Percentiles rank a stretch among this genome's conserved stretches.
Evolutionary conservation across 2,888 invertebrate genomes (phyloP).

Genomic region (Yponomeuta plumbellus): DNA sequence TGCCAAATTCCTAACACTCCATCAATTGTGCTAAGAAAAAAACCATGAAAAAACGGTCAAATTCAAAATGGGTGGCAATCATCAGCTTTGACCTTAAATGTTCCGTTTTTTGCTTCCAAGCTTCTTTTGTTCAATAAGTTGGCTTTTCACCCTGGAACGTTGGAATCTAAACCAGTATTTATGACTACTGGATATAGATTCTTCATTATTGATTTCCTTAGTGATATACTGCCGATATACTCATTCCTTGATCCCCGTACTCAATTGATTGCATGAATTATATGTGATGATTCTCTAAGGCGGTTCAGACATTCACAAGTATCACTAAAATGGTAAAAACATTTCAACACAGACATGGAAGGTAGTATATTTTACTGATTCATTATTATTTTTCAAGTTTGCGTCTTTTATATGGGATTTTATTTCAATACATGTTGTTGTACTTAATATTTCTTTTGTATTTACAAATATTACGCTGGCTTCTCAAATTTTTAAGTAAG

Average conservation of each 20-base stretch:
- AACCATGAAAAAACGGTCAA: slow-evolving; percentile 36
- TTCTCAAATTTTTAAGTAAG: slow-evolving; percentile 27
- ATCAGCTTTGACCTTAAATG: slow-evolving; percentile 26
- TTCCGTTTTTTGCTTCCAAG: slow-evolving; percentile 31
- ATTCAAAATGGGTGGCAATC: slow-evolving; percentile 16
- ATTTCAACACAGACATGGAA: slow-evolving; percentile 63
- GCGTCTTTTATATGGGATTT: slow-evolving; percentile 39
- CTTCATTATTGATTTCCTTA: background rate
- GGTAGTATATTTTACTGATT: slow-evolving; percentile 72
- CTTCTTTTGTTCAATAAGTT: slow-evolving; percentile 52
- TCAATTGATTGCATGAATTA: slow-evolving; percentile 64
- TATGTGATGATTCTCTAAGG: slow-evolving; percentile 46
- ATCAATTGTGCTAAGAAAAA: slow-evolving; percentile 69
- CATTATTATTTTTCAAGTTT: slow-evolving; percentile 53
- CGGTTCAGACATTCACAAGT: slow-evolving; percentile 59
- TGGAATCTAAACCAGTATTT: slow-evolving; percentile 46
- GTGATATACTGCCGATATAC: slow-evolving; percentile 41
- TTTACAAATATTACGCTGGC: slow-evolving; percentile 11
- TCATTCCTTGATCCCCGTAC: slow-evolving; percentile 66
- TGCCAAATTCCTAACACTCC: slow-evolving; percentile 67
- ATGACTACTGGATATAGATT: slow-evolving; percentile 59
- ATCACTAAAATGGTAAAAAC: slow-evolving; percentile 67
- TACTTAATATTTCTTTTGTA: background rate
- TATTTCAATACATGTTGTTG: slow-evolving; percentile 33
- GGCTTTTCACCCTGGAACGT: slow-evolving; percentile 40